phyloP scores from a whole-genome alignment of 2,113 vertebrate genomes.

The Proteles cristata region DNA sequence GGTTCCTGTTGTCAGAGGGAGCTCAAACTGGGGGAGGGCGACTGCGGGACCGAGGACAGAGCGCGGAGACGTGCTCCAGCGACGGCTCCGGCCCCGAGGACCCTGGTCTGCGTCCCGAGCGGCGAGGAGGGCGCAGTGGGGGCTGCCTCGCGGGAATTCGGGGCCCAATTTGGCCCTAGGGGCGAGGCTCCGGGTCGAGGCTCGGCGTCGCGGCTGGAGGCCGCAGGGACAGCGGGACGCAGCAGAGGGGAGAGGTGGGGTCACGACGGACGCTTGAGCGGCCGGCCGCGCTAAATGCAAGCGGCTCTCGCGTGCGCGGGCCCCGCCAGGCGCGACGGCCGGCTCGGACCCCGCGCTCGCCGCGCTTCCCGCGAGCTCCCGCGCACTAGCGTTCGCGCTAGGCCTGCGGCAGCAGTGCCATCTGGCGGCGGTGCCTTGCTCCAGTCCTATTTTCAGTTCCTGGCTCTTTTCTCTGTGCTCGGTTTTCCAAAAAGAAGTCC shows the following conservation, averaged over 20 bases:
- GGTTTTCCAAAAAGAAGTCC: background rate
- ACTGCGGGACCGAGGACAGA: no score
- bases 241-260: background rate
- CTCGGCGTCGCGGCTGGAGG: background rate
- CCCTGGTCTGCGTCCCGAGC: background rate
- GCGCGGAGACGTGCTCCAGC: background rate
- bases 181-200: background rate
- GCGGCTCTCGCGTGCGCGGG: fast-evolving
- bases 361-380: fast-evolving
- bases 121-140: background rate
- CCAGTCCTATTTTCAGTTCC: background rate
- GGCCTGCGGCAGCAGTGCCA: background rate
- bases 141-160: background rate
- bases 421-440: background rate
- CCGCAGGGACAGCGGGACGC: fast-evolving
- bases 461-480: background rate
- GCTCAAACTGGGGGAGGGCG: background rate
- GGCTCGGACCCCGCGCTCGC: fast-evolving
- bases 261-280: background rate
- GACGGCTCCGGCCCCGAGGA: no score
- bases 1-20: background rate
- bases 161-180: no score
- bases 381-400: background rate
- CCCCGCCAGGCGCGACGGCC: background rate
- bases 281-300: background rate